A percentile compares a stretch with the other conserved stretches of the same genome.
Evolutionary conservation across 2,797 vertebrate species (phyloP).

Genomic region (Phaenicophaeus curvirostris): DNA sequence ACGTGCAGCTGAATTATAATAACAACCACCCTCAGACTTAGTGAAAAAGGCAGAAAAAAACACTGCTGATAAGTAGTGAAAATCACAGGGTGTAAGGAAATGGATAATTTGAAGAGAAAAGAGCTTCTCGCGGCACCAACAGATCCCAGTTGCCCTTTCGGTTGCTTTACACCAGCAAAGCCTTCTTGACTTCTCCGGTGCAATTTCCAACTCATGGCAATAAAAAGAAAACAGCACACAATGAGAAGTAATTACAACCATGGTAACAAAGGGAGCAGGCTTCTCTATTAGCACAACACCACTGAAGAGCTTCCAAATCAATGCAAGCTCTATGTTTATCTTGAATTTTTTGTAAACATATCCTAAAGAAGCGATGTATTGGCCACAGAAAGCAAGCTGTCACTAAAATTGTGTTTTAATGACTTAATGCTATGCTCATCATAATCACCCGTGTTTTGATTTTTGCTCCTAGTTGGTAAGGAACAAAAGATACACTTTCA

Average conservation of each 20-base stretch:
- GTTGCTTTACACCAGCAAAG: background rate
- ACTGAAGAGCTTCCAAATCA: background rate
- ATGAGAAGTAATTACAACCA: background rate
- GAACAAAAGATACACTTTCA: background rate
- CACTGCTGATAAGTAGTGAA: background rate
- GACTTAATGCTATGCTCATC: background rate
- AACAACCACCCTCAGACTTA: background rate
- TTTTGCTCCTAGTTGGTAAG: background rate
- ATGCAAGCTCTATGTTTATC: background rate
- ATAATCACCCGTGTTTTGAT: background rate
- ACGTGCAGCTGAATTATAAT: background rate
- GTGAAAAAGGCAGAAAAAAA: background rate
- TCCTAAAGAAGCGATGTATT: background rate
- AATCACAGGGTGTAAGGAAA: constrained; percentile 21
- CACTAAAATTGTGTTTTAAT: background rate
- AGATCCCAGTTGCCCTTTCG: background rate
- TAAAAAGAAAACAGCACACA: background rate
- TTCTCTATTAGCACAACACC: background rate
- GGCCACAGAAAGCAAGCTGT: background rate
- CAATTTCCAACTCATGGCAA: background rate
- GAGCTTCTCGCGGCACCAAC: background rate
- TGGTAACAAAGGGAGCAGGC: background rate
- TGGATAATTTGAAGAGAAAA: background rate
- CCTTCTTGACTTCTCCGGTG: background rate
- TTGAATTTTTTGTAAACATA: background rate